These are phyloP conservation scores for Drosophila tsacasi DNA, from an alignment of 1,140 invertebrate species.

Conservation along the genomic window DNA sequence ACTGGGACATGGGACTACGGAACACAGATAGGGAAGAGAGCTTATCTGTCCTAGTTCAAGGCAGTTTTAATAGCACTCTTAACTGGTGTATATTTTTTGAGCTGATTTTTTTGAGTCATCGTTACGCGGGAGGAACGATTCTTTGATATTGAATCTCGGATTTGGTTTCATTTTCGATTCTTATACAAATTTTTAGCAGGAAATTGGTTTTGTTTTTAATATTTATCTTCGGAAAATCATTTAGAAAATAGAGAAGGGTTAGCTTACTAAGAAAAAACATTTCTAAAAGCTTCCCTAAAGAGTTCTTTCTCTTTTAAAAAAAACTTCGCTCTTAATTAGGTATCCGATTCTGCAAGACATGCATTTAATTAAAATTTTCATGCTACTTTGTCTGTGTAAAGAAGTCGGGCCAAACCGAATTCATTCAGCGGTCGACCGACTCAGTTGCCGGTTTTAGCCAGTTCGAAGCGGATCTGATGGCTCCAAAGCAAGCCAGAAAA, in stretches of 20 bases:
- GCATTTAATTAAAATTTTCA: conserved; percentile 42
- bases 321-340: conserved; percentile 3
- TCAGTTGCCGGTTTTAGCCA: conserved; percentile 46
- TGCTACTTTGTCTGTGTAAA: conserved; percentile 9
- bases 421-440: not conserved
- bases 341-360: conserved; percentile 39
- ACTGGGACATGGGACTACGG: conserved; percentile 4
- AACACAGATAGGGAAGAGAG: conserved; percentile 6
- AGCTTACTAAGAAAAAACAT: no score
- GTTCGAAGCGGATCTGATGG: conserved; percentile 44
- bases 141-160: not conserved
- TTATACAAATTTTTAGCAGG: not conserved
- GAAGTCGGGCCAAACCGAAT: not conserved
- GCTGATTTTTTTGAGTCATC: conserved; percentile 17
- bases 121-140: not conserved
- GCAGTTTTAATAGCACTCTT: conserved; percentile 19
- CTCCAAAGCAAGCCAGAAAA: not conserved
- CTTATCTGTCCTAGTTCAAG: conserved; percentile 56
- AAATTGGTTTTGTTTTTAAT: no score
- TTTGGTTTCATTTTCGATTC: not conserved
- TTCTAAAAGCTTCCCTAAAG: no score
- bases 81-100: not conserved
- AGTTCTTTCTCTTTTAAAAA: no score
- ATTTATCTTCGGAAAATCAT: no score
- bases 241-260: no score